Evolutionary conservation across 2,797 vertebrate genomes (phyloP).

Genomic region (Pantherophis vulpinus): DNA sequence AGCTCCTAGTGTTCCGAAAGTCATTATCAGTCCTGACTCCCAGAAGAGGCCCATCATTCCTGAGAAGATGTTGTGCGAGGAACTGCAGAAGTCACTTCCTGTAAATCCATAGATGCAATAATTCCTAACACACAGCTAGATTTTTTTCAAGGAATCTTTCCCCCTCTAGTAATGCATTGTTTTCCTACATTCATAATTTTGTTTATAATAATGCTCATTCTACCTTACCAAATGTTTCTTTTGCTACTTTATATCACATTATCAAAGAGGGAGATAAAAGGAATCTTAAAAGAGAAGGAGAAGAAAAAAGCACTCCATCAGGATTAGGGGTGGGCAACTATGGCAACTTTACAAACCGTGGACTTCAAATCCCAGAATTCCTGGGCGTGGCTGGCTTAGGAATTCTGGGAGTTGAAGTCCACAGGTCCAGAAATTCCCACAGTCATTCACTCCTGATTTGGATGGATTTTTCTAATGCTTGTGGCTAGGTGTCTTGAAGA

Average conservation of each 20-base stretch:
- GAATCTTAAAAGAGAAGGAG: constrained; percentile 18
- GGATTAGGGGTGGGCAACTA: neutral
- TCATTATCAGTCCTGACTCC: neutral
- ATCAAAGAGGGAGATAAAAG: constrained; percentile 52
- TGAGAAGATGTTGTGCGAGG: constrained; percentile 2
- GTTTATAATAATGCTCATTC: constrained; percentile 22
- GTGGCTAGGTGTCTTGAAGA: constrained; percentile 27
- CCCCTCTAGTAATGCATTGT: constrained; percentile 40
- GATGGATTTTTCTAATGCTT: constrained; percentile 38
- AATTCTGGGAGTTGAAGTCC: neutral
- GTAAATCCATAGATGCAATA: constrained; percentile 23
- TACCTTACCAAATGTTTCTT: constrained; percentile 55
- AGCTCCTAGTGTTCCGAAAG: neutral
- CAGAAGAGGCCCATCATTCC: neutral
- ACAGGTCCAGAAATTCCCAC: neutral
- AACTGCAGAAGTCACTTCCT: constrained; percentile 24
- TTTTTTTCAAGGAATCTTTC: constrained; percentile 49
- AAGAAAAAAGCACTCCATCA: constrained; percentile 47
- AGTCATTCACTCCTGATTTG: neutral
- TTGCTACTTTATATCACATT: constrained; percentile 44
- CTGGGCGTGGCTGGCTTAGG: neutral
- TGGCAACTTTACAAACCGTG: neutral
- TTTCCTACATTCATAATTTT: constrained; percentile 34
- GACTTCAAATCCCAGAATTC: neutral
- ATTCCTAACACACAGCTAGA: constrained; percentile 25